A percentile compares a stretch with the other conserved stretches of the same genome.
Evolutionary conservation across 53 echinoderm and acorn worm species (phyloP).

Genomic region (Glandiceps talaboti): DNA sequence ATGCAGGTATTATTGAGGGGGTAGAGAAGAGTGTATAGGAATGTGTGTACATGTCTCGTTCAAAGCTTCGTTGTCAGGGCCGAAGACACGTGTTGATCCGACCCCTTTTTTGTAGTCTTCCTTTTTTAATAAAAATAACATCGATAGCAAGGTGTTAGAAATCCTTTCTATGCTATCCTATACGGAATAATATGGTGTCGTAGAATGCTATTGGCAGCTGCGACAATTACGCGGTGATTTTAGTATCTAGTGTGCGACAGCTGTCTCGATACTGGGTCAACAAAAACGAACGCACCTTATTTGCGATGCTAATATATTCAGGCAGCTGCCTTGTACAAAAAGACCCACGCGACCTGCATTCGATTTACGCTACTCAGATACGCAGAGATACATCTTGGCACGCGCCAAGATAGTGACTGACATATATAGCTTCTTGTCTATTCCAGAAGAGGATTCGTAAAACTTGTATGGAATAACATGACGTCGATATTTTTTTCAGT

Average conservation of each 20-base stretch:
- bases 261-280: neutral
- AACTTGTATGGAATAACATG: too few relatives aligned
- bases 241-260: neutral
- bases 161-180: neutral
- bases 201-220: neutral
- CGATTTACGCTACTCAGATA: neutral
- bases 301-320: conserved; percentile 29
- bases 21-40: neutral
- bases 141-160: neutral
- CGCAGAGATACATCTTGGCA: neutral
- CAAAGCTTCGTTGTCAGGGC: neutral
- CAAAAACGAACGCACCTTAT: neutral
- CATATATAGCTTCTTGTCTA: too few relatives aligned
- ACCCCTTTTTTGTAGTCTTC: neutral
- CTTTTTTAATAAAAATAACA: neutral
- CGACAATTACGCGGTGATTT: neutral
- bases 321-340: conserved; percentile 19
- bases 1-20: neutral
- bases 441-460: too few relatives aligned
- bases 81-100: neutral
- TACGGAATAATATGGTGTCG: neutral
- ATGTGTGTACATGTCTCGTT: neutral
- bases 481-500: too few relatives aligned
- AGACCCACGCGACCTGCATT: conserved; percentile 3
- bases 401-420: neutral